Evolutionary conservation across 2,113 vertebrate species (phyloP).

Genomic region (Hyla sarda): DNA sequence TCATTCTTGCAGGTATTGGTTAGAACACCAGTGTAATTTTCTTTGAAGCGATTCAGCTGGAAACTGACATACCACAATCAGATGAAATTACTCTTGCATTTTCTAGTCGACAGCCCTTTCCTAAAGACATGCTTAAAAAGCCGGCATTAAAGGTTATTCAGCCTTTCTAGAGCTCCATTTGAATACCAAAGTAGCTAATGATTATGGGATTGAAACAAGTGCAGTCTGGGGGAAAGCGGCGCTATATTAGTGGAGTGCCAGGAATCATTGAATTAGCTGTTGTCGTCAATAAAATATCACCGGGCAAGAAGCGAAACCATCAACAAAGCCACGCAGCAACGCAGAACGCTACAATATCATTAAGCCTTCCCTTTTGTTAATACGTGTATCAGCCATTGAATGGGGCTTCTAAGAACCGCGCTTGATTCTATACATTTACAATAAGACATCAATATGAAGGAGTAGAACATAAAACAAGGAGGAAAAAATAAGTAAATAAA

Average conservation of each 20-base stretch:
- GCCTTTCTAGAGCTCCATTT: conserved; percentile 47
- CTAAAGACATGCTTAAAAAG: conserved; percentile 54
- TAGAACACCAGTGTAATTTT: conserved; percentile 49
- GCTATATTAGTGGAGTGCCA: conserved; percentile 27
- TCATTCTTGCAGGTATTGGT: conserved; percentile 39
- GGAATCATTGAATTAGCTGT: conserved; percentile 51
- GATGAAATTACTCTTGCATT: conserved; percentile 58
- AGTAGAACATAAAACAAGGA: neutral
- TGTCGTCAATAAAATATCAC: conserved; percentile 38
- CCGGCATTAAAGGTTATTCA: conserved; percentile 58
- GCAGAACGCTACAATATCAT: neutral
- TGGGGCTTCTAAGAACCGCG: neutral
- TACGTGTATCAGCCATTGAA: neutral
- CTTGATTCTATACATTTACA: neutral
- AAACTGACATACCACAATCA: conserved; percentile 58
- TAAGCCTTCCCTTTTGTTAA: neutral
- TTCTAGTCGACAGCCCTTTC: conserved; percentile 52
- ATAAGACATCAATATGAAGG: neutral
- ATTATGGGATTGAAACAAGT: conserved; percentile 52
- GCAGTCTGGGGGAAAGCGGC: neutral
- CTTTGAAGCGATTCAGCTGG: conserved; percentile 54
- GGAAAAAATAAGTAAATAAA: no score
- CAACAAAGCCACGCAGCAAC: conserved; percentile 5
- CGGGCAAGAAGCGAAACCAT: neutral
- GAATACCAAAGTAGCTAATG: conserved; percentile 59